Evolutionary conservation across 2,797 vertebrate genomes (phyloP), one percentile per base, ranked within the genome.

Genomic region (Emys orbicularis): DNA sequence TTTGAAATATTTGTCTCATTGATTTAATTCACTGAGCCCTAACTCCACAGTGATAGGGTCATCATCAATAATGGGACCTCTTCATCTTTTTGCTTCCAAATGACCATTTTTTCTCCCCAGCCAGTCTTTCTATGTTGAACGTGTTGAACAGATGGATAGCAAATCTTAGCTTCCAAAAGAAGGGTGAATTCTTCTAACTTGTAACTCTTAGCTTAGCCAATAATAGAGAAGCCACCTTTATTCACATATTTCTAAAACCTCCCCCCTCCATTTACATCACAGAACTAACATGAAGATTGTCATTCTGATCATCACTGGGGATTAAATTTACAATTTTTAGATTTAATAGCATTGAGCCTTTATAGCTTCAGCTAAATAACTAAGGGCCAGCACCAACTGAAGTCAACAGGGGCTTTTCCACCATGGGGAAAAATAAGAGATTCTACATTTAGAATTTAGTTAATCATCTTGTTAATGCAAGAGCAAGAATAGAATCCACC

Each of bases 371-470:
- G 8, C 53, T 54, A 54, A 23, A 54, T 54, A 54, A 54, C 53
- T 54, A 90, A 92, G 96, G 93, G 47, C 82, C 27, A 37, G 87
- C 88, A 47, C 89, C 90, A 86, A 4, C 87, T 94, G 80, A 94
- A 96, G 74, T 86, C 91, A 95, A 91, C 91, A 92, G 79, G 68
- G 84, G 94, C 81, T 52, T 89, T 91, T 88, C 84, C 76, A 59
- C 92, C 91, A 16, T 83, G 91, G 90, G 18, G 53, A 23, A 12
- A 25, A 6, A 87, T 94, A 95, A 92, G 89, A 92, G 89, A 80
- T 65, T 68, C 52, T 87, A 44, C 57, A 49, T 80, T 92, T 96
- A 86, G 74, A 87, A 54, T 90, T 90, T n/a, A 79, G 80, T 90
- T 96, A 94, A 85, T 89, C 94, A 94, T 93, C 89, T 83, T 2